phyloP scores from a whole-genome alignment of 2,113 vertebrate genomes.

The Eleginops maclovinus region DNA sequence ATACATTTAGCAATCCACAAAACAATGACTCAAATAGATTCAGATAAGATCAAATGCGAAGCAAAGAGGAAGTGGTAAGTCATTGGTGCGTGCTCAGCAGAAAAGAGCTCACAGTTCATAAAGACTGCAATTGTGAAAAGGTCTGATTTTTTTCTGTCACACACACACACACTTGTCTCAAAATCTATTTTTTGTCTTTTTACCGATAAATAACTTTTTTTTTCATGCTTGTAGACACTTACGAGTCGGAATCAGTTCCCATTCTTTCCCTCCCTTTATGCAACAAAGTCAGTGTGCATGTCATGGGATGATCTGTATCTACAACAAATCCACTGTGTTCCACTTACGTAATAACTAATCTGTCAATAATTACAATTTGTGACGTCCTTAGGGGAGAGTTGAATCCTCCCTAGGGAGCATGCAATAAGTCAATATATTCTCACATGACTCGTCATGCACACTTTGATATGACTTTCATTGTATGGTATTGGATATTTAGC shows the following conservation, averaged over 20 bases:
- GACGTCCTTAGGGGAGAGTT: neutral
- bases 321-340: neutral
- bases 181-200: neutral
- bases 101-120: neutral
- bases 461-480: neutral
- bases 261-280: neutral
- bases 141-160: neutral
- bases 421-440: neutral
- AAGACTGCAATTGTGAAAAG: neutral
- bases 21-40: slow-evolving; percentile 21
- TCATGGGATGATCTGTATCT: neutral
- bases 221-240: neutral
- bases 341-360: neutral
- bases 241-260: neutral
- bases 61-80: slow-evolving; percentile 65
- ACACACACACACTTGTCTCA: neutral
- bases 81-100: neutral
- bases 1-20: neutral
- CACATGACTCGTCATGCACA: neutral
- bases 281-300: neutral
- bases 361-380: neutral
- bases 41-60: slow-evolving; percentile 41
- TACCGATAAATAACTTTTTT: neutral
- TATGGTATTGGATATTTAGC: neutral
- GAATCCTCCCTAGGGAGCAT: neutral